phyloP scores from a whole-genome alignment of 2,888 invertebrate species.

The Drosophila peninsularis region DNA sequence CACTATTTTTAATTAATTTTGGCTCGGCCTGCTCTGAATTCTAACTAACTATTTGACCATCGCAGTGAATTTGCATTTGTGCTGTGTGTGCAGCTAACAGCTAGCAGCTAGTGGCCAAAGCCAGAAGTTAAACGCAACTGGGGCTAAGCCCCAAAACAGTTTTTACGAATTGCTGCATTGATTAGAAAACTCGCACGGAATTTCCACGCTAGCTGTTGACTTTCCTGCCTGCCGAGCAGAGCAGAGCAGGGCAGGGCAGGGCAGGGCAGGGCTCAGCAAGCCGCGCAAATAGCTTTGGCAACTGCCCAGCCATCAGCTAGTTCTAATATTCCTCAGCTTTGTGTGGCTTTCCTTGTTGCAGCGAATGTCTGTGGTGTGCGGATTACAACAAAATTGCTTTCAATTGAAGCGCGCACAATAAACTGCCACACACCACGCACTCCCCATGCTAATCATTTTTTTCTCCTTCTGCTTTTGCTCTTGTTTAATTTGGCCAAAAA shows the following conservation, averaged over 20 bases:
- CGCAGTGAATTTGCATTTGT: slow-evolving; percentile 20
- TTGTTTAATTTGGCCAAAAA: neutral
- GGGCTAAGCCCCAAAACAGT: slow-evolving; percentile 1
- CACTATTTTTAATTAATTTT: slow-evolving; percentile 52
- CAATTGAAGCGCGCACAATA: neutral
- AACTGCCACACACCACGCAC: neutral
- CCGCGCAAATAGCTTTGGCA: slow-evolving; percentile 9
- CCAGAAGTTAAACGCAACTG: slow-evolving; percentile 40
- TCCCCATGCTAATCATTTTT: neutral
- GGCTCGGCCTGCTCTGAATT: slow-evolving; percentile 13
- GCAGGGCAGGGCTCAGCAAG: neutral
- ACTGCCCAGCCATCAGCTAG: neutral
- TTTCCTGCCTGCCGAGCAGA: neutral
- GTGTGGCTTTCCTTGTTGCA: neutral
- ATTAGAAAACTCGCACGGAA: slow-evolving; percentile 45
- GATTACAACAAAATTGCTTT: neutral
- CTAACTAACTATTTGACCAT: slow-evolving; percentile 25
- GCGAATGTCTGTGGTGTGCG: neutral
- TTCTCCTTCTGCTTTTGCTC: neutral
- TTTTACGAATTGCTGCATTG: slow-evolving; percentile 13
- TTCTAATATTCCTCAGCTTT: slow-evolving; percentile 9
- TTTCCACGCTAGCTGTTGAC: slow-evolving; percentile 30
- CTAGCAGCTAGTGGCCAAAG: too few species aligned
- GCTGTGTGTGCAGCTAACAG: slow-evolving; percentile 8
- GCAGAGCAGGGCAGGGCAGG: neutral